Conservation (phyloP, 2,113 vertebrate genomes). For the Leptobrachium ailaonicum region DNA sequence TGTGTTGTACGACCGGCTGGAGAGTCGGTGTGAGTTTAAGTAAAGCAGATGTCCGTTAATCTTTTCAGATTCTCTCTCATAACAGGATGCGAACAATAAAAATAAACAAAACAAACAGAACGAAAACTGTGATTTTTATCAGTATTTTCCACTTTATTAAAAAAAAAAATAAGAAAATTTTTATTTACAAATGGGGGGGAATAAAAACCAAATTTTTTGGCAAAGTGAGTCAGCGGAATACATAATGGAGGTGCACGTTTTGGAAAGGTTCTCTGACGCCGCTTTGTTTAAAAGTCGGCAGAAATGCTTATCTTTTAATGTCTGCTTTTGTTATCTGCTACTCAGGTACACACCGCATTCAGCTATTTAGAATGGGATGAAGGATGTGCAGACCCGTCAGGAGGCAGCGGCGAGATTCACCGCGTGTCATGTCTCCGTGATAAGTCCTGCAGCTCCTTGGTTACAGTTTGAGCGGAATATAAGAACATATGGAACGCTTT, state of each 20-base stretch:
- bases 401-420: slow-evolving; percentile 53
- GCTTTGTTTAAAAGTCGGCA: slow-evolving; percentile 6
- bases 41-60: background rate
- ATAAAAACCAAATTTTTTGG: background rate
- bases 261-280: background rate
- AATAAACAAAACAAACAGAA: no score
- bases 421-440: slow-evolving; percentile 52
- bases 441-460: slow-evolving; percentile 57
- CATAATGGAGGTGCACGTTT: background rate
- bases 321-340: slow-evolving; percentile 51
- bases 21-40: background rate
- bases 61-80: background rate
- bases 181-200: background rate
- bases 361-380: slow-evolving; percentile 60
- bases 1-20: no score
- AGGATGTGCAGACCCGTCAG: slow-evolving; percentile 51
- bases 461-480: slow-evolving; percentile 50
- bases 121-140: background rate
- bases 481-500: slow-evolving; percentile 32
- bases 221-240: background rate
- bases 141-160: background rate
- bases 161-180: background rate
- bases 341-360: slow-evolving; percentile 56
- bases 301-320: slow-evolving; percentile 1
- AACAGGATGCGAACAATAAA: background rate